phyloP scores from a whole-genome alignment of 1,140 invertebrate species.

The Asbolus verrucosus region DNA sequence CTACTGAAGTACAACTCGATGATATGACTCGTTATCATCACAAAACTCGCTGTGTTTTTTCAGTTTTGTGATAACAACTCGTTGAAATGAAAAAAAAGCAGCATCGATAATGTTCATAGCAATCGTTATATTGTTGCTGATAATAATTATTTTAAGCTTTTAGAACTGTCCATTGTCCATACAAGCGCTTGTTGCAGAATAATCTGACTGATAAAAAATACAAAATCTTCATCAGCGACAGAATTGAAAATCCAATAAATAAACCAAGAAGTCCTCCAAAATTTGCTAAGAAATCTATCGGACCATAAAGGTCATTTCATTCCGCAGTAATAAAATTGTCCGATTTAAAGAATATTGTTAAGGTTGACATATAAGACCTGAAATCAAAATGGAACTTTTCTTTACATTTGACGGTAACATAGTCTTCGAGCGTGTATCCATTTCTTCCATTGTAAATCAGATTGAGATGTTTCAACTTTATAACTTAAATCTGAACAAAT shows the following conservation, averaged over 20 bases:
- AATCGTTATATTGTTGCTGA: too few species aligned
- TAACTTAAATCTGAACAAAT: conserved; percentile 23
- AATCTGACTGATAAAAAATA: conserved; percentile 17
- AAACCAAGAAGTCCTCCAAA: conserved; percentile 75
- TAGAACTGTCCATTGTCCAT: conserved; percentile 1
- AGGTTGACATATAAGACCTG: conserved; percentile 59
- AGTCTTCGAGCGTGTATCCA: too few species aligned
- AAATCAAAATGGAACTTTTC: conserved; percentile 54
- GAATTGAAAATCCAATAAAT: conserved; percentile 66
- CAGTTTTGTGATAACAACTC: too few species aligned
- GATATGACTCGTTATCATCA: too few species aligned
- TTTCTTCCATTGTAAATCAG: conserved; percentile 10
- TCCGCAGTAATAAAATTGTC: conserved; percentile 73
- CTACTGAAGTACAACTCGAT: too few species aligned
- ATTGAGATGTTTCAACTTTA: conserved; percentile 41
- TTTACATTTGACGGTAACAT: too few species aligned
- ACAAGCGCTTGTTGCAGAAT: conserved; percentile 9
- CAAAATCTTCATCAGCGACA: conserved; percentile 6
- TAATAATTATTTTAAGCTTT: too few species aligned
- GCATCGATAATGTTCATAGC: too few species aligned
- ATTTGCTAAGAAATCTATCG: conserved; percentile 75
- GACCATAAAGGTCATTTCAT: conserved; percentile 73
- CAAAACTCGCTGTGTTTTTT: too few species aligned
- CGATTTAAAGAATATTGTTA: conserved; percentile 72
- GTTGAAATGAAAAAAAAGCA: too few species aligned